These are phyloP conservation scores for Dryomyza anilis DNA, from an alignment of 2,888 invertebrate species.

Conservation along the genomic window DNA sequence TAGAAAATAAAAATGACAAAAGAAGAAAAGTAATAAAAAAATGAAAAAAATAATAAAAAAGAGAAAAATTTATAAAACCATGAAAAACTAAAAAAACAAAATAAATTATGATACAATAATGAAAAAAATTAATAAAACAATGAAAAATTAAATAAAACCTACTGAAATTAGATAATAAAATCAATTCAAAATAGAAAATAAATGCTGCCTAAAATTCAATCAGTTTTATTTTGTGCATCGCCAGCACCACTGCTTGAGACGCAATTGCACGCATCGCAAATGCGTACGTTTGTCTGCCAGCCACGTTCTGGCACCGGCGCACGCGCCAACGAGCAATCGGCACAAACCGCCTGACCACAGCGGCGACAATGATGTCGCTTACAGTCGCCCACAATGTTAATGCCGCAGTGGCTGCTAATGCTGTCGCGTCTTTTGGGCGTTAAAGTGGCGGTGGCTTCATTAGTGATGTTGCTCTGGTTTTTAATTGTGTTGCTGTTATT, in stretches of 20 bases:
- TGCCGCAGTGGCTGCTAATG: not conserved
- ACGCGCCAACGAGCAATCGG: conserved; percentile 63
- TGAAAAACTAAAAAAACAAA: too few species aligned
- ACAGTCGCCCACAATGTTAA: conserved; percentile 46
- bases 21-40: too few species aligned
- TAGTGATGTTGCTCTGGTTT: too few species aligned
- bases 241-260: conserved; percentile 34
- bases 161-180: not conserved
- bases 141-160: not conserved
- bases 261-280: conserved; percentile 71
- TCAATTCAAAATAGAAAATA: conserved; percentile 5
- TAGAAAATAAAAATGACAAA: too few species aligned
- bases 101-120: too few species aligned
- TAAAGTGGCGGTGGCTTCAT: too few species aligned
- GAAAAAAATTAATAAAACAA: not conserved
- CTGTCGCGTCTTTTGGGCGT: too few species aligned
- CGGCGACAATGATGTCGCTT: conserved; percentile 71
- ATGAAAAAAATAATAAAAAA: too few species aligned
- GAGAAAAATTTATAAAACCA: too few species aligned
- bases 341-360: conserved; percentile 76
- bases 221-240: not conserved
- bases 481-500: too few species aligned
- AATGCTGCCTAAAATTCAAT: not conserved
- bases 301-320: conserved; percentile 75
- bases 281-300: conserved; percentile 76